Percentiles rank a stretch among this genome's conserved stretches.
These are phyloP conservation scores for Phoenicopterus ruber DNA, from an alignment of 2,113 vertebrate species.

Conservation along the genomic window DNA sequence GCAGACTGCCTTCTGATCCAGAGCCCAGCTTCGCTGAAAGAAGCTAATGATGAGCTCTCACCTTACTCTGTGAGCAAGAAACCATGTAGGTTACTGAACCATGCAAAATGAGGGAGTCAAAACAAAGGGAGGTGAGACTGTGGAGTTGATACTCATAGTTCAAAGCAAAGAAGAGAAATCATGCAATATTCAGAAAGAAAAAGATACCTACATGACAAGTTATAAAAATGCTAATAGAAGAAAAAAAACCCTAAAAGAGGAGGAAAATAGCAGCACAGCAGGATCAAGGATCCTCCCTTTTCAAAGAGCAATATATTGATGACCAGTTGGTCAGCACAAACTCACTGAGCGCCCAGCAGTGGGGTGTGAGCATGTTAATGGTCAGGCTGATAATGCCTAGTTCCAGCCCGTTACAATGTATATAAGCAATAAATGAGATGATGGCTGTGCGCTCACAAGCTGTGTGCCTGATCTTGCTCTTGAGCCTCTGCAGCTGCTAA, in stretches of 20 bases:
- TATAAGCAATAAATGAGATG: neutral
- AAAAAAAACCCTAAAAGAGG: fast-evolving
- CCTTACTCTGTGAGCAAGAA: neutral
- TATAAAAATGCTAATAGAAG: neutral
- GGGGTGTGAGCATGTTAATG: neutral
- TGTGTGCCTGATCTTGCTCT: neutral
- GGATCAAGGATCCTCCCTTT: neutral
- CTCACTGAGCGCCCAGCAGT: neutral
- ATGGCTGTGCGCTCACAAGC: neutral
- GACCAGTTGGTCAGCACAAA: neutral
- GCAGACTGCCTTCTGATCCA: neutral
- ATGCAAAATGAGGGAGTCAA: neutral
- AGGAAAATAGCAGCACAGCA: neutral
- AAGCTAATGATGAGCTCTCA: neutral
- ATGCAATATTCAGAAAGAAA: neutral
- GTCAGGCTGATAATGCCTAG: neutral
- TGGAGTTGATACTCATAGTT: neutral
- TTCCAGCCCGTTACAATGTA: neutral
- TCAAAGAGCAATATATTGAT: neutral
- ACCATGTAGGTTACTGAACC: neutral
- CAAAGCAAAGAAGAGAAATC: neutral
- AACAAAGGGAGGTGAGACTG: neutral
- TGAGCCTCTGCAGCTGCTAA: neutral
- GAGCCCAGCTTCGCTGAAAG: neutral
- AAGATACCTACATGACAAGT: neutral